Percentiles rank a stretch among this genome's conserved stretches.
Conservation (phyloP, 2,113 vertebrate species). For the Mastomys natalensis region DNA sequence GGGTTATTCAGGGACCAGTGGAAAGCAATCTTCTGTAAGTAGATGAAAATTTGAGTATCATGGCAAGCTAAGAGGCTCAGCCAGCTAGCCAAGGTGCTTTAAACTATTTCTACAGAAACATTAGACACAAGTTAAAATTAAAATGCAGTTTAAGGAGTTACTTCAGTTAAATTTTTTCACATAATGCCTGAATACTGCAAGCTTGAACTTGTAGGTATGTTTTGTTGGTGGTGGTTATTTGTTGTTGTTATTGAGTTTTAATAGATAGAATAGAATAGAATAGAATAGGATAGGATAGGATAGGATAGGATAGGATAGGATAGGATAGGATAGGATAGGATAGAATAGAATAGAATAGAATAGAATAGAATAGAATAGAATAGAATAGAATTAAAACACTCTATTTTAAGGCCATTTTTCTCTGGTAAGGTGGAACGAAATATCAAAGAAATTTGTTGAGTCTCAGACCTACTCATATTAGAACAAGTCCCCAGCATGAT, state of each 20-base stretch:
- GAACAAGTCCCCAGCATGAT: background rate
- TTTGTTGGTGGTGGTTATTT: background rate
- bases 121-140: slow-evolving; percentile 5
- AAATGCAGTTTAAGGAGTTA: slow-evolving; percentile 24
- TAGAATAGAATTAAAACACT: background rate
- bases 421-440: background rate
- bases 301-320: too few species aligned
- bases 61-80: background rate
- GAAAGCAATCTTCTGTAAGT: background rate
- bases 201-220: background rate
- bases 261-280: background rate
- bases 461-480: background rate
- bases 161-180: background rate
- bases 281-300: too few species aligned
- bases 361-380: background rate
- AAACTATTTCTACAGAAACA: background rate
- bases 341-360: too few species aligned
- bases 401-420: background rate
- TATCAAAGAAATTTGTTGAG: background rate
- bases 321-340: too few species aligned
- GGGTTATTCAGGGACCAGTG: background rate
- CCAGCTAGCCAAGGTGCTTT: background rate
- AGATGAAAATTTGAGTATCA: background rate
- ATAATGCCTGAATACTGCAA: background rate
- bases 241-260: background rate